Conservation (phyloP, 2,888 invertebrate genomes). For the Teleiodes luculella region DNA sequence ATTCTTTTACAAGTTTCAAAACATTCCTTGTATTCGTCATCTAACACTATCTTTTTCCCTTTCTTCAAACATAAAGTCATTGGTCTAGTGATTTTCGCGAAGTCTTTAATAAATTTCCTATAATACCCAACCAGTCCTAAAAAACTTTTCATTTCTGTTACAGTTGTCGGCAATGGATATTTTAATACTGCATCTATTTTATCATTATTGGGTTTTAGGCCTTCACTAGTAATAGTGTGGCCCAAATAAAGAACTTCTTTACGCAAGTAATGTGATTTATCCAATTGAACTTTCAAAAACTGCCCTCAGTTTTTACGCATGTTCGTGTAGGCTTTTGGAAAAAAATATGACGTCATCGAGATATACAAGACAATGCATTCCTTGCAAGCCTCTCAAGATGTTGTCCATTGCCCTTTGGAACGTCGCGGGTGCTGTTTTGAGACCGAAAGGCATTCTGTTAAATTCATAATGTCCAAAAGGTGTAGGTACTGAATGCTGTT, state of each 20-base stretch:
- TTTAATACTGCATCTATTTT: constrained; percentile 24
- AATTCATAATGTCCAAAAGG: constrained; percentile 12
- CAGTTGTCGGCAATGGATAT: constrained; percentile 23
- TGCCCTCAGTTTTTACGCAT: constrained; percentile 18
- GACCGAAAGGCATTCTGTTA: constrained; percentile 12
- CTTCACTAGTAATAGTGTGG: constrained; percentile 21
- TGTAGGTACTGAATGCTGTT: constrained; percentile 24
- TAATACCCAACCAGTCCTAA: constrained; percentile 31
- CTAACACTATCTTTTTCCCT: constrained; percentile 9
- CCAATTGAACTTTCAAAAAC: constrained; percentile 30
- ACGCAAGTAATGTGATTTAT: constrained; percentile 26
- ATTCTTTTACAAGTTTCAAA: constrained; percentile 17
- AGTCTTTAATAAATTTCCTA: constrained; percentile 30
- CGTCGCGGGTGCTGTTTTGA: constrained; percentile 27
- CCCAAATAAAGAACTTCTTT: constrained; percentile 26
- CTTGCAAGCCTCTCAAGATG: constrained; percentile 22
- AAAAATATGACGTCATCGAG: constrained; percentile 44
- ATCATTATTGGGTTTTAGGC: constrained; percentile 24
- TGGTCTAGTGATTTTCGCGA: constrained; percentile 30
- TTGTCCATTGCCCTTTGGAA: constrained; percentile 25
- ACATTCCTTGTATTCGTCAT: constrained; percentile 7
- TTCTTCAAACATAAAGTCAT: constrained; percentile 31
- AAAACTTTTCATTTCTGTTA: constrained; percentile 28
- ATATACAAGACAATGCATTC: constrained; percentile 38
- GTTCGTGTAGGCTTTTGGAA: constrained; percentile 26